Evolutionary conservation across 2,797 vertebrate species (phyloP).

Genomic region (Carapus acus): DNA sequence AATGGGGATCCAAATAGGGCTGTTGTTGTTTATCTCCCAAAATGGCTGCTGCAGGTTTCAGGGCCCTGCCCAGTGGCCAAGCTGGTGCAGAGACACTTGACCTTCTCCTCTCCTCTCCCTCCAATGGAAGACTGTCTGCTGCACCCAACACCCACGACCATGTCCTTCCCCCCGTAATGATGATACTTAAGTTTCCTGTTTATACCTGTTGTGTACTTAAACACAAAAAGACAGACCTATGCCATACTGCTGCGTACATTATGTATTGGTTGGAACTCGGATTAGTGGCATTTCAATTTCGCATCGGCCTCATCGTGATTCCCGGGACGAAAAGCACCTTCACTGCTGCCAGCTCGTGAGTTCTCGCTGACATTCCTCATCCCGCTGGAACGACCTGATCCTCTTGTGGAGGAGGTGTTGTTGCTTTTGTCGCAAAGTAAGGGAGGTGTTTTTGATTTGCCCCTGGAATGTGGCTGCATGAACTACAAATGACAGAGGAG

Average conservation of each 20-base stretch:
- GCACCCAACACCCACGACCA: conserved; percentile 36
- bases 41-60: too few species aligned
- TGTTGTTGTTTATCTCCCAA: too few species aligned
- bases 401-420: conserved; percentile 3
- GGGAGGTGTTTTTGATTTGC: conserved; percentile 8
- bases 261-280: conserved; percentile 15
- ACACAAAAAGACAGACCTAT: conserved; percentile 40
- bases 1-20: too few species aligned
- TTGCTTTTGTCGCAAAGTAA: conserved; percentile 22
- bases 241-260: conserved; percentile 25
- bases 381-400: background rate
- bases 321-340: conserved; percentile 49
- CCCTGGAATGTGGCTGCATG: conserved; percentile 28
- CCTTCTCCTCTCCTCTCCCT: conserved; percentile 4
- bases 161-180: conserved; percentile 40
- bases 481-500: conserved; percentile 45
- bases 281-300: conserved; percentile 34
- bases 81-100: conserved; percentile 19
- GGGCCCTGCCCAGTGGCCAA: conserved; percentile 12
- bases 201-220: conserved; percentile 46
- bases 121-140: conserved; percentile 26
- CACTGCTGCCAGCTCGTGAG: conserved; percentile 33
- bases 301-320: conserved; percentile 46
- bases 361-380: conserved; percentile 3
- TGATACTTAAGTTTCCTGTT: conserved; percentile 43